Conservation (phyloP, 2,113 vertebrate species). For the Myodes glareolus region DNA sequence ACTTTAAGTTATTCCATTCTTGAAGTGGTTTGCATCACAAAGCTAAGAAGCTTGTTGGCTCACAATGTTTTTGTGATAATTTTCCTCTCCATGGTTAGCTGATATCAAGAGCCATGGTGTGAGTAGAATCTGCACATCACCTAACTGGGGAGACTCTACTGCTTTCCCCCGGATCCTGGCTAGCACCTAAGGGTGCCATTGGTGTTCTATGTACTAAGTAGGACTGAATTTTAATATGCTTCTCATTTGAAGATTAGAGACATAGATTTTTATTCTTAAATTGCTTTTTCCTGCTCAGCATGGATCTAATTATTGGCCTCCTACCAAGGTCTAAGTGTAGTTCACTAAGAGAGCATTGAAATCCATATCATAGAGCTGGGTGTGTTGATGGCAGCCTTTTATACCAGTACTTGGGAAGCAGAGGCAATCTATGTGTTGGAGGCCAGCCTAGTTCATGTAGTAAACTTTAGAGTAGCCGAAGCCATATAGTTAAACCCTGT, state of each 20-base stretch:
- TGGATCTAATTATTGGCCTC: background rate
- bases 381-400: background rate
- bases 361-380: background rate
- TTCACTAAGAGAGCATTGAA: background rate
- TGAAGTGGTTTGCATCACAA: background rate
- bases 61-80: background rate
- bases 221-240: background rate
- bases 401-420: background rate
- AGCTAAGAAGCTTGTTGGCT: background rate
- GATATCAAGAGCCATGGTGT: background rate
- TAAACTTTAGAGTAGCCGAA: background rate
- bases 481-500: background rate
- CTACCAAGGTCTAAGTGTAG: background rate
- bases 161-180: background rate
- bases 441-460: background rate
- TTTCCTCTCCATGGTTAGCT: background rate
- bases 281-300: background rate
- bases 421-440: background rate
- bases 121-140: background rate
- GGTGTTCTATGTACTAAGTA: background rate
- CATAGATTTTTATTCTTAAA: background rate
- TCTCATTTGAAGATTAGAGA: background rate
- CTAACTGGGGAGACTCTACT: background rate
- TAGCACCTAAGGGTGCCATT: rapidly evolving
- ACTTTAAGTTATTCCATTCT: background rate